These are phyloP conservation scores for Phrynosoma blainvillii DNA, from an alignment of 2,113 vertebrate genomes.

Conservation along the genomic window DNA sequence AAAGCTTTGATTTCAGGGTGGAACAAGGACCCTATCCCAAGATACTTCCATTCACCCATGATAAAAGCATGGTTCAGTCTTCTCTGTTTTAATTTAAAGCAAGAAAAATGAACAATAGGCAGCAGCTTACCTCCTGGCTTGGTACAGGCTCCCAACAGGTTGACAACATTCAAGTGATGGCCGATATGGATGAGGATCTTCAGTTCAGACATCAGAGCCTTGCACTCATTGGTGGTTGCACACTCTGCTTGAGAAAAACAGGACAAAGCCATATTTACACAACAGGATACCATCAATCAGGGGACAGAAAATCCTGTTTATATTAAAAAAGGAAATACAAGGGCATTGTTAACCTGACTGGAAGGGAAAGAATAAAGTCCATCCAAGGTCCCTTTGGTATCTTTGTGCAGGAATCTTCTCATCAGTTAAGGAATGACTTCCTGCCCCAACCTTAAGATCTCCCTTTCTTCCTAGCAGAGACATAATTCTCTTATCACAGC, in stretches of 20 bases:
- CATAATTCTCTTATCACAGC: not conserved
- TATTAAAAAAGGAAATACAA: conserved; percentile 42
- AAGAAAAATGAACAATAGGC: too few species aligned
- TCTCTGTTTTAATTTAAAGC: too few species aligned
- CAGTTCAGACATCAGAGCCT: conserved; percentile 93
- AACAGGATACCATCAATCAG: conserved; percentile 68
- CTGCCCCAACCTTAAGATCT: conserved; percentile 48
- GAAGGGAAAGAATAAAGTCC: conserved; percentile 49
- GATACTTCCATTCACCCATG: too few species aligned
- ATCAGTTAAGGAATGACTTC: conserved; percentile 62
- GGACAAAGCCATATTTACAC: conserved; percentile 67
- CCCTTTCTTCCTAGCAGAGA: not conserved
- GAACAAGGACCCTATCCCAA: too few species aligned
- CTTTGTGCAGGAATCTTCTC: conserved; percentile 53
- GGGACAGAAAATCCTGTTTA: conserved; percentile 72
- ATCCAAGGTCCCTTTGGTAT: conserved; percentile 47
- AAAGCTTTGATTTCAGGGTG: conserved; percentile 3
- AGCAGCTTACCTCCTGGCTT: conserved; percentile 87
- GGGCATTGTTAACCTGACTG: not conserved
- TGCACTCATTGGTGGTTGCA: conserved; percentile 91
- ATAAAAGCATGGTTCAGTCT: too few species aligned
- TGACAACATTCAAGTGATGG: conserved; percentile 93
- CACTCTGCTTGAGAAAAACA: conserved; percentile 82
- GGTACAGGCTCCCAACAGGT: conserved; percentile 93
- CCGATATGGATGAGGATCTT: conserved; percentile 96